phyloP scores from a whole-genome alignment of 1,140 invertebrate genomes.

The Octopus sinensis region DNA sequence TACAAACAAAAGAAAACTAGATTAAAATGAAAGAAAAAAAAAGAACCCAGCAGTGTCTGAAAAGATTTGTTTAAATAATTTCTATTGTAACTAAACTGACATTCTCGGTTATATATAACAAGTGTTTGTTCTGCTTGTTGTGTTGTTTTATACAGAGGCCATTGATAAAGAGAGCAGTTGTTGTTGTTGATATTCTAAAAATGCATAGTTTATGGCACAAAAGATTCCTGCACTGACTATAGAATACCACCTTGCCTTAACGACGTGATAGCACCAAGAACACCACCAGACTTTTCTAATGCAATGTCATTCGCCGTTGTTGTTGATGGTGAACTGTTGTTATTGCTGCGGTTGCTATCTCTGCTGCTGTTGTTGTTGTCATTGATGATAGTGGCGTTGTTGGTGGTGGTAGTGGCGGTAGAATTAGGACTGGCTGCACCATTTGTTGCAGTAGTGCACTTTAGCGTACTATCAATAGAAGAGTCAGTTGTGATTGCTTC shows the following conservation, averaged over 20 bases:
- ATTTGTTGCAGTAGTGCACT: not conserved
- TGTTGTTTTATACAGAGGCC: too few species aligned
- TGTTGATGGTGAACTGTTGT: conserved; percentile 16
- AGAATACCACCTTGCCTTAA: conserved; percentile 39
- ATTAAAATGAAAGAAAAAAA: too few species aligned
- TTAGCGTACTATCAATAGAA: not conserved
- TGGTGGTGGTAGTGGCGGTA: not conserved
- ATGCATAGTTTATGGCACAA: too few species aligned
- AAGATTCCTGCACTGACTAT: conserved; percentile 9
- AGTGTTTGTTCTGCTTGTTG: too few species aligned
- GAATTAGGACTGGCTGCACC: conserved; percentile 7
- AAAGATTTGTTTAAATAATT: too few species aligned
- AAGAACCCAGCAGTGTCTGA: too few species aligned
- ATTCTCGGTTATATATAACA: too few species aligned
- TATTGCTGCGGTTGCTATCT: not conserved
- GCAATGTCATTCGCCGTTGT: conserved; percentile 4
- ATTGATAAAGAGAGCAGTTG: too few species aligned
- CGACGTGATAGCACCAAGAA: conserved; percentile 42
- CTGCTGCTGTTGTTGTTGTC: conserved; percentile 49
- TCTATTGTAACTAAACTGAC: too few species aligned
- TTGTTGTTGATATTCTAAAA: too few species aligned
- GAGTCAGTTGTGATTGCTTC: not conserved
- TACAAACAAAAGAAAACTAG: too few species aligned
- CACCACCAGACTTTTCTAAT: conserved; percentile 31
- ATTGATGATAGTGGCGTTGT: conserved; percentile 41